A percentile compares a stretch with the other conserved stretches of the same genome.
Conservation (phyloP, 1,140 invertebrate species). For the Brachionus manjavacas region DNA sequence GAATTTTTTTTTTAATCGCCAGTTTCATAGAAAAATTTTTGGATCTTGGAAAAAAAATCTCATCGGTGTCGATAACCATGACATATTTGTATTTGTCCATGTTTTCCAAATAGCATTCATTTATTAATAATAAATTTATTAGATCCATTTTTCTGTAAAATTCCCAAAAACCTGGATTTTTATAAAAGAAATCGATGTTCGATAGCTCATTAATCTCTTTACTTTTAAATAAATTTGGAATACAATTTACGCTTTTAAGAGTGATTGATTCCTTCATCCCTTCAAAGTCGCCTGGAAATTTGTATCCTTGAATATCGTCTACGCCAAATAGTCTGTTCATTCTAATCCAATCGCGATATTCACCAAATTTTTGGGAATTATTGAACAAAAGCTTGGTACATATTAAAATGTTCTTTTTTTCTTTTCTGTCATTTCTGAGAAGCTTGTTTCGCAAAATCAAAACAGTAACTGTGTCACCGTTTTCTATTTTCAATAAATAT, state of each 20-base stretch:
- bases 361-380: not conserved
- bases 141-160: conserved; percentile 28
- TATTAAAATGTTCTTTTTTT: not conserved
- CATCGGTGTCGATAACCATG: not conserved
- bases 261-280: not conserved
- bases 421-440: not conserved
- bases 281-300: not conserved
- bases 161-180: not conserved
- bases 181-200: not conserved
- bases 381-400: not conserved
- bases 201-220: not conserved
- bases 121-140: not conserved
- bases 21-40: not conserved
- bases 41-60: not conserved
- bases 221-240: not conserved
- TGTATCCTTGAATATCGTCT: not conserved
- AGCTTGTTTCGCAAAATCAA: not conserved
- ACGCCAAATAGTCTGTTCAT: not conserved
- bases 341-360: not conserved
- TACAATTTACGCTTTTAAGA: not conserved
- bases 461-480: not conserved
- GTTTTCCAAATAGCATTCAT: conserved; percentile 38
- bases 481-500: not conserved
- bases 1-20: not conserved
- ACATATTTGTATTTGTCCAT: conserved; percentile 15